Evolutionary conservation across 2,797 vertebrate genomes (phyloP).

Genomic region (Chloroceryle inda): DNA sequence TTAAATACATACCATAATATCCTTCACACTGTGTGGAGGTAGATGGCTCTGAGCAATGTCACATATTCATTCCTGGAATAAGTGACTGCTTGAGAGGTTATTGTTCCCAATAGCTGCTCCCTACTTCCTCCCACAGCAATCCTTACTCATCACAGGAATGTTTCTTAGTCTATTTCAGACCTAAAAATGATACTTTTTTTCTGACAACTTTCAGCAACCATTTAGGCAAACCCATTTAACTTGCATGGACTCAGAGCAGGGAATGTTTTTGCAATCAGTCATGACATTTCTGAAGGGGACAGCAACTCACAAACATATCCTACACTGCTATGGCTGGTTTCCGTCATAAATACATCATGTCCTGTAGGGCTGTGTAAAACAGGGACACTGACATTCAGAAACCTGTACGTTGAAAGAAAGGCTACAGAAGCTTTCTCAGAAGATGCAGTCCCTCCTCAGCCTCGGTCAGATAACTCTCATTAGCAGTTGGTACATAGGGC

Average conservation of each 20-base stretch:
- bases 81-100: background rate
- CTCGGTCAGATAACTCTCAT: background rate
- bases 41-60: background rate
- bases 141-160: background rate
- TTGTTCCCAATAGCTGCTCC: background rate
- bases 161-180: background rate
- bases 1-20: background rate
- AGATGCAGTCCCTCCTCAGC: background rate
- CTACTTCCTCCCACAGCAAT: background rate
- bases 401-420: background rate
- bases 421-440: background rate
- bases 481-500: background rate
- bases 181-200: background rate
- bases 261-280: background rate
- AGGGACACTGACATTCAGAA: background rate
- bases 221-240: background rate
- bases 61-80: background rate
- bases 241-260: background rate
- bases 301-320: background rate
- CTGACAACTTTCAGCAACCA: background rate
- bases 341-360: background rate
- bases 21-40: background rate
- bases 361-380: background rate
- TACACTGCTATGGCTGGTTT: background rate
- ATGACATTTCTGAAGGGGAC: background rate